Conservation (phyloP, 2,113 vertebrate species). For the Spea multiplicata region DNA sequence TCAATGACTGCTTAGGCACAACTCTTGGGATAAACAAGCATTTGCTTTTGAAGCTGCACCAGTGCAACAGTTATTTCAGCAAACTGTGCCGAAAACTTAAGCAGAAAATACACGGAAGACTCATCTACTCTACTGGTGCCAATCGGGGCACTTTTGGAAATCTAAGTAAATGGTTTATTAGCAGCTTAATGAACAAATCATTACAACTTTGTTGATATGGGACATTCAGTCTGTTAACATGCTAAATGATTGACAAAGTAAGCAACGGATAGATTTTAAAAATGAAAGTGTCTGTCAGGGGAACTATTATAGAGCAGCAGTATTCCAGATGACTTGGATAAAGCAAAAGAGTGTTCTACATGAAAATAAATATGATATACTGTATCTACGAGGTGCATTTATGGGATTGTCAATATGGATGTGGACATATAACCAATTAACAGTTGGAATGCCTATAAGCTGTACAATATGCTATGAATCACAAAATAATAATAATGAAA, state of each 20-base stretch:
- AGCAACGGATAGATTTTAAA: too few relatives aligned
- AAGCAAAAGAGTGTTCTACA: too few relatives aligned
- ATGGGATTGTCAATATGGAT: too few relatives aligned
- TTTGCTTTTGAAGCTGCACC: neutral
- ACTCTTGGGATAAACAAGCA: conserved; percentile 16
- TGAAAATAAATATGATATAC: too few relatives aligned
- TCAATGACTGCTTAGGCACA: conserved; percentile 33
- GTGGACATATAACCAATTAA: too few relatives aligned
- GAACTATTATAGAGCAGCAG: too few relatives aligned
- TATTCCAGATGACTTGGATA: too few relatives aligned
- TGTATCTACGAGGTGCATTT: too few relatives aligned
- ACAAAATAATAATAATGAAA: too few relatives aligned
- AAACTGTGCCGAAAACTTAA: neutral
- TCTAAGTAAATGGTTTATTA: conserved; percentile 13
- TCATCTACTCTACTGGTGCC: neutral
- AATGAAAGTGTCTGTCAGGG: too few relatives aligned
- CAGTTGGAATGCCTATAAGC: too few relatives aligned
- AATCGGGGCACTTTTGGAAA: conserved; percentile 6
- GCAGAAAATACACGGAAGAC: neutral
- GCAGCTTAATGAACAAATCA: conserved; percentile 21
- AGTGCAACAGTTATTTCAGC: neutral
- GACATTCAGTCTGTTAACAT: neutral
- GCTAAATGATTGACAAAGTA: neutral
- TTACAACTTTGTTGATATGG: neutral
- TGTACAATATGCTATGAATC: too few relatives aligned